Percentiles rank a stretch among this genome's conserved stretches.
Conservation (phyloP, 2,113 vertebrate genomes). For the Reinhardtius hippoglossoides region DNA sequence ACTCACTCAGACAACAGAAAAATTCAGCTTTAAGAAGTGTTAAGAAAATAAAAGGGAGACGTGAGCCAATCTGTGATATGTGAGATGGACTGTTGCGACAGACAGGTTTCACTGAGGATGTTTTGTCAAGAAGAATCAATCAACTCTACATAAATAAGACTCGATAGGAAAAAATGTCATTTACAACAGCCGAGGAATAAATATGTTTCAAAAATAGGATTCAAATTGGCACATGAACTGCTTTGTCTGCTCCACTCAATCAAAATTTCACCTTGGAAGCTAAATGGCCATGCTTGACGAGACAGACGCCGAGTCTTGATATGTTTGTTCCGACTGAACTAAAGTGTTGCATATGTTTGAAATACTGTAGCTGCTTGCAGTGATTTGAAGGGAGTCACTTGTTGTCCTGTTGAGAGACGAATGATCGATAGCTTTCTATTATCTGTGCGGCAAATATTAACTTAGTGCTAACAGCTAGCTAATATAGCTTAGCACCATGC, state of each 20-base stretch:
- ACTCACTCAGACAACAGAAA: constrained; percentile 77
- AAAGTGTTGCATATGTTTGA: constrained; percentile 36
- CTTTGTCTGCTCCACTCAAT: constrained; percentile 42
- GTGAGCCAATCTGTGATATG: constrained; percentile 62
- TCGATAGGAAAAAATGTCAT: constrained; percentile 70
- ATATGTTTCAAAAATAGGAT: constrained; percentile 79
- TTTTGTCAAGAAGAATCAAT: constrained; percentile 64
- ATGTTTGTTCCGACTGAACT: constrained; percentile 48
- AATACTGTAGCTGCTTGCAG: neutral
- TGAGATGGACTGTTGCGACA: constrained; percentile 54
- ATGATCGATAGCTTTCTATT: no score
- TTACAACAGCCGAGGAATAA: constrained; percentile 78
- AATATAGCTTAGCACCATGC: no score
- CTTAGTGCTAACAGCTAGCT: no score
- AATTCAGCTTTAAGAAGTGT: constrained; percentile 61
- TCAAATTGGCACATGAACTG: constrained; percentile 82
- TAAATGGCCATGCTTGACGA: constrained; percentile 58
- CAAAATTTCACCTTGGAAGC: constrained; percentile 14
- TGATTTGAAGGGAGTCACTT: no score
- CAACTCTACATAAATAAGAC: constrained; percentile 71
- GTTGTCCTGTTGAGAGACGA: no score
- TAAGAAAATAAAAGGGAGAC: constrained; percentile 65
- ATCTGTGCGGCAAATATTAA: no score
- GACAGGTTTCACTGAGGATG: constrained; percentile 38
- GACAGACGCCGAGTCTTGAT: constrained; percentile 29